Evolutionary conservation across 53 echinoderm and acorn worm species (phyloP), one percentile per base, ranked within the genome.

Genomic region (Luidia sarsii): DNA sequence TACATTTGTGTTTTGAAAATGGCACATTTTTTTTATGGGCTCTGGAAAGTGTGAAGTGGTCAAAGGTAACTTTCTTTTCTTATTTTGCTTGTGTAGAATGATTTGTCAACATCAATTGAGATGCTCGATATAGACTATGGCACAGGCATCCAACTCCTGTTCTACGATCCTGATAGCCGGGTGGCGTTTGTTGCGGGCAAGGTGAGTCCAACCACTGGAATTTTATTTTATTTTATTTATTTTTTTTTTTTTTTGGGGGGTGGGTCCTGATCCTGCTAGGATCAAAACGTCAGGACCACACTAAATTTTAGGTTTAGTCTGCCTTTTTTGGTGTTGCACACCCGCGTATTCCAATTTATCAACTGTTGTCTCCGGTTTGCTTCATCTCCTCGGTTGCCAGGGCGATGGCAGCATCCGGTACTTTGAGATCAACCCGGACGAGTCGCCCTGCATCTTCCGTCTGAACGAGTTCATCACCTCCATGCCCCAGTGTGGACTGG

Each of bases 341-440:
- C n/a, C n/a, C n/a, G n/a, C n/a, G n/a, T n/a, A n/a, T n/a, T n/a
- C n/a, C n/a, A n/a, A n/a, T n/a, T n/a, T n/a, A n/a, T n/a, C n/a
- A n/a, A n/a, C n/a, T n/a, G n/a, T n/a, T n/a, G n/a, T n/a, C n/a
- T n/a, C 11, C 41, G 41, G 6, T 41, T 41, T 18, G 52, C n/a
- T 52, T 52, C 4, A 16, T 52, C 28, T 41, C 41, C 38, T 45
- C 30, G 24, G 22, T 3, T n/a, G n/a, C 15, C 57, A 93, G 96
- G 93, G 96, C 46, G 96, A 96, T 62, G 91, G 93, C 41, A 96
- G 90, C 74, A 90, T 96, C 39, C 82, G 82, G 11, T 96, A 93
- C 75, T 96, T 81, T 80, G 96, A 96, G 77, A 75, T 95, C 52
- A 83, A 80, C 9, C 77, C 77, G 1, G 88, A 83, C 0, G 85